Evolutionary conservation across 2,797 vertebrate species (phyloP).

Genomic region (Lacerta agilis): DNA sequence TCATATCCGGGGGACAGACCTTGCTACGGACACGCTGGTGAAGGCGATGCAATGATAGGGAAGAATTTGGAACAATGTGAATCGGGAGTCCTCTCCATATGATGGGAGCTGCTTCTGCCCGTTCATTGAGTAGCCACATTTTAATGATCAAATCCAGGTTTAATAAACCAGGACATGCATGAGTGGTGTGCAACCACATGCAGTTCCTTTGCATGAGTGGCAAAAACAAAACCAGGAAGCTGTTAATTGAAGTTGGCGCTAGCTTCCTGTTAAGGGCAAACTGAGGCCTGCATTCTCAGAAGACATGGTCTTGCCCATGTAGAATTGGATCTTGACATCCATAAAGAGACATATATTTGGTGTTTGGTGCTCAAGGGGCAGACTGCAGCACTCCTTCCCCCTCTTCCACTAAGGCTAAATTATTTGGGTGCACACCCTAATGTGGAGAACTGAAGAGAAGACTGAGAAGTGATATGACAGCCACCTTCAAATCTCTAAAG

Average conservation of each 20-base stretch:
- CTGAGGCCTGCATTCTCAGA: background rate
- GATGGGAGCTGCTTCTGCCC: background rate
- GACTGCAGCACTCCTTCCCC: no score
- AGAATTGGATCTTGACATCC: background rate
- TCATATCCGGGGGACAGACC: background rate
- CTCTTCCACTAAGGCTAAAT: no score
- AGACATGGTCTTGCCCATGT: background rate
- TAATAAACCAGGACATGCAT: background rate
- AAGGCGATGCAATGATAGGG: background rate
- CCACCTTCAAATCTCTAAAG: no score
- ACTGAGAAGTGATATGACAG: no score
- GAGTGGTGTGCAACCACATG: background rate
- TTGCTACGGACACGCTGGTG: background rate
- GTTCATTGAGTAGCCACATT: background rate
- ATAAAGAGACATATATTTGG: background rate
- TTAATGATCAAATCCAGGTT: background rate
- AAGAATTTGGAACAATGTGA: background rate
- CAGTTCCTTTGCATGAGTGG: background rate
- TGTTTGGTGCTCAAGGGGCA: background rate
- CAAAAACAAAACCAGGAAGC: background rate
- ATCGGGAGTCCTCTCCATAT: background rate
- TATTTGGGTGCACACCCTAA: no score
- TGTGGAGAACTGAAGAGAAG: no score
- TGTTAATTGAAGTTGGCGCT: background rate
- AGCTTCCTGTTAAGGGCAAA: background rate